These are phyloP conservation scores for Scaptomyza graminum DNA, from an alignment of 1,140 invertebrate species.

Conservation along the genomic window DNA sequence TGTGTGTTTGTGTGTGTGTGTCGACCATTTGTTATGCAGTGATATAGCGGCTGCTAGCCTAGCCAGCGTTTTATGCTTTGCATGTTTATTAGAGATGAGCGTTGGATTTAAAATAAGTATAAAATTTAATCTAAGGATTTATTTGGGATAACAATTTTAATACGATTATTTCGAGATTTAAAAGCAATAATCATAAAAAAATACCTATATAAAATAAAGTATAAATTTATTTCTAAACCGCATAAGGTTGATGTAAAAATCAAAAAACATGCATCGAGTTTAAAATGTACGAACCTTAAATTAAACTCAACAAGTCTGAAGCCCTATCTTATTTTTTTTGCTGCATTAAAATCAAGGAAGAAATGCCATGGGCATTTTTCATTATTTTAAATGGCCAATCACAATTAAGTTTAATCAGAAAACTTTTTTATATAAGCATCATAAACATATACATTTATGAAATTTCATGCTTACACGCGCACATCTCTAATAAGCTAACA, in stretches of 20 bases:
- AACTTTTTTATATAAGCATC: background rate
- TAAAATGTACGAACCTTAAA: too few relatives aligned
- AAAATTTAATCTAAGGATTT: background rate
- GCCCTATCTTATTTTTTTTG: too few relatives aligned
- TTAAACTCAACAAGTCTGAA: too few relatives aligned
- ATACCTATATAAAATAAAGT: too few relatives aligned
- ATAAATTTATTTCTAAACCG: too few relatives aligned
- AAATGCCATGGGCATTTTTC: background rate
- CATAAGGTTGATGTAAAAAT: too few relatives aligned
- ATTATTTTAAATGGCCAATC: background rate
- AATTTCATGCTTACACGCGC: conserved; percentile 37
- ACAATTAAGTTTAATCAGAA: background rate
- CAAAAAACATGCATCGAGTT: too few relatives aligned
- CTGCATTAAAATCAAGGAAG: background rate
- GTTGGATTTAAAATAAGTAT: conserved; percentile 6
- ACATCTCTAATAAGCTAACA: conserved; percentile 35
- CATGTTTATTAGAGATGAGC: conserved; percentile 62
- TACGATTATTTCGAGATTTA: too few relatives aligned
- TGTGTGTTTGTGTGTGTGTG: conserved; percentile 34
- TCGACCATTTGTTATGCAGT: conserved; percentile 76
- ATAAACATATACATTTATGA: background rate
- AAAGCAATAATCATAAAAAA: too few relatives aligned
- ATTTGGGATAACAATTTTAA: too few relatives aligned
- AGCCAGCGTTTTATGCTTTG: conserved; percentile 63
- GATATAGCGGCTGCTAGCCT: conserved; percentile 66